Evolutionary conservation across 2,113 vertebrate genomes (phyloP), one percentile per base, ranked within the genome.

Genomic region (Manacus vitellinus): DNA sequence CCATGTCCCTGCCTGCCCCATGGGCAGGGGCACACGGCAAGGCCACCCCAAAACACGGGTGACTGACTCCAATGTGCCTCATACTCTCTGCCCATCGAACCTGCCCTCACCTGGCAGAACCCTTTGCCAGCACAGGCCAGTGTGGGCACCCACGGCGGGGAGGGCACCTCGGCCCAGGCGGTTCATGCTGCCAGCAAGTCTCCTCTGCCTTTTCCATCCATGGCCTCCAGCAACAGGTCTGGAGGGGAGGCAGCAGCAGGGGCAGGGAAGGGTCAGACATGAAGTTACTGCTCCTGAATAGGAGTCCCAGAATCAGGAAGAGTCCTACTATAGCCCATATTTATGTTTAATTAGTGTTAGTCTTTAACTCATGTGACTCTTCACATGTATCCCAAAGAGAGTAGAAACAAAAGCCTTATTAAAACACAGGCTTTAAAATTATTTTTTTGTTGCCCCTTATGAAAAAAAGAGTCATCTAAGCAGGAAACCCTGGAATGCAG

Each of bases 1-100:
- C 25, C 2, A 0, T 1, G 24, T 10, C 51, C 62, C 51, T 10
- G 19, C 25, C 41, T 22, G 44, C 18, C 6, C 63, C 35, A 2
- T 10, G 2, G 75, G 39, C 80, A 41, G 30, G n/a, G 9, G 7
- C 37, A 21, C 27, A 3, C 3, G 30, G 2, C 39, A 8, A 12
- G 14, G 9, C 47, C 5, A 1, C 20, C 12, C 16, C 1, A 10
- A 37, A 4, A 2, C 1, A 0, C 14, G 6, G 41, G 27, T 0
- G 0, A 4, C 19, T 2, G 15, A 6, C 23, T n/a, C 8, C 19
- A n/a, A 2, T 3, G 21, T 52, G 20, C 19, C 58, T 44, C 41
- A 1, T 13, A 5, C 10, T 4, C 61, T 27, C 58, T 66, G 61
- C 52, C 61, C 33, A 2, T 4, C 5, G 21, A 4, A 2, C 33